phyloP scores from a whole-genome alignment of 2,888 invertebrate genomes.

The Dryobotodes eremita region DNA sequence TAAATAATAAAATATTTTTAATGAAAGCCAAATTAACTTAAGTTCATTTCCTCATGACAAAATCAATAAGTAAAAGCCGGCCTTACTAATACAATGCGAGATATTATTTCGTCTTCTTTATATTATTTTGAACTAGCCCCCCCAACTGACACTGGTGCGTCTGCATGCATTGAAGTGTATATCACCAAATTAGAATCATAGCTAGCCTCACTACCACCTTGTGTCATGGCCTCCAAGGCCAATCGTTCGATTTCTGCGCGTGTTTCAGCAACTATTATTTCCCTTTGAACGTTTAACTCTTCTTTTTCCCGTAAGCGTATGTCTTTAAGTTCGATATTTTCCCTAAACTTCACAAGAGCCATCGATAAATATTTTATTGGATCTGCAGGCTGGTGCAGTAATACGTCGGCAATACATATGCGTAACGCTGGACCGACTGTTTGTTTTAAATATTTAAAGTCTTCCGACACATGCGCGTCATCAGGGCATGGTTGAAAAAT shows the following conservation, averaged over 20 bases:
- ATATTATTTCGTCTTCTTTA: background rate
- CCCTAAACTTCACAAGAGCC: constrained; percentile 81
- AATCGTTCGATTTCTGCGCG: constrained; percentile 80
- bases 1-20: constrained; percentile 4
- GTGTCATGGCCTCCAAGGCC: constrained; percentile 77
- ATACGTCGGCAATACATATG: constrained; percentile 83
- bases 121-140: constrained; percentile 71
- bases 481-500: constrained; percentile 82
- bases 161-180: constrained; percentile 75
- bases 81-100: background rate
- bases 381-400: constrained; percentile 85
- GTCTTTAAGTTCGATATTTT: constrained; percentile 83
- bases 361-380: constrained; percentile 84
- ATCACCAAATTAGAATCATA: constrained; percentile 84
- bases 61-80: constrained; percentile 5
- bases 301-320: constrained; percentile 79
- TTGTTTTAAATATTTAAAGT: constrained; percentile 85
- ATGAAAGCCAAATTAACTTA: constrained; percentile 14
- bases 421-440: constrained; percentile 84
- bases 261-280: constrained; percentile 80
- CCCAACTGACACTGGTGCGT: constrained; percentile 69
- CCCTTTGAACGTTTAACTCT: constrained; percentile 80
- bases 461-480: constrained; percentile 84
- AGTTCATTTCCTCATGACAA: constrained; percentile 6
- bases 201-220: constrained; percentile 85